Conservation (phyloP, 2,797 vertebrate genomes). For the Eutrigla gurnardus region DNA sequence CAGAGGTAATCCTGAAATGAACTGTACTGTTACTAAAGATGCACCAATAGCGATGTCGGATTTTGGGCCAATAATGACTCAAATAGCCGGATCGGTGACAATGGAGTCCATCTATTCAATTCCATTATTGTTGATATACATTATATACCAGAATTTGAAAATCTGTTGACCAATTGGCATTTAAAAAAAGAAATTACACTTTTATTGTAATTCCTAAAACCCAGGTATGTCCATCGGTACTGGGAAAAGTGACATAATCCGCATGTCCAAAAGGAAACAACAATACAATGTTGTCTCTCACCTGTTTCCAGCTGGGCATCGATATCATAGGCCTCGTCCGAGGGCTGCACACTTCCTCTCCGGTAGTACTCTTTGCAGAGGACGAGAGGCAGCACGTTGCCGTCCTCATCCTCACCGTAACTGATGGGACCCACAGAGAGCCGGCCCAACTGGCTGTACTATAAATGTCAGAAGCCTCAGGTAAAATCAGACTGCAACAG, state of each 20-base stretch:
- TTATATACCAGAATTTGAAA: not conserved
- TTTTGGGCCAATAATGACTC: not conserved
- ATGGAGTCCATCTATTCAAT: not conserved
- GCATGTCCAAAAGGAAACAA: not conserved
- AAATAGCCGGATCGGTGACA: not conserved
- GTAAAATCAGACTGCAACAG: slow-evolving; percentile 19
- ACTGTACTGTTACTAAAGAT: not conserved
- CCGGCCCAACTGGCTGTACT: slow-evolving; percentile 85
- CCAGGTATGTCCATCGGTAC: not conserved
- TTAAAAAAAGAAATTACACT: not conserved
- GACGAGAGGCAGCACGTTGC: slow-evolving; percentile 82
- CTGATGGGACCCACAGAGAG: slow-evolving; percentile 89
- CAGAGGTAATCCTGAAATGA: not conserved
- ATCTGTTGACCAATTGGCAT: not conserved
- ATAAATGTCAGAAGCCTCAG: slow-evolving; percentile 48
- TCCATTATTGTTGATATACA: not conserved
- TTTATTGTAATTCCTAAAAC: not conserved
- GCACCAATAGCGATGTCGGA: not conserved
- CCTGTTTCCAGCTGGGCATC: slow-evolving; percentile 90
- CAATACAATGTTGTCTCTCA: slow-evolving; percentile 48
- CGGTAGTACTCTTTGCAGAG: slow-evolving; percentile 92
- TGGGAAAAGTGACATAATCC: too few species aligned
- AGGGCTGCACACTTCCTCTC: slow-evolving; percentile 79
- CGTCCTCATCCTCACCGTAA: slow-evolving; percentile 84
- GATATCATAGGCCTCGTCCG: slow-evolving; percentile 85